Conservation (phyloP, 2,113 vertebrate genomes). For the Haliaeetus leucogaster region DNA sequence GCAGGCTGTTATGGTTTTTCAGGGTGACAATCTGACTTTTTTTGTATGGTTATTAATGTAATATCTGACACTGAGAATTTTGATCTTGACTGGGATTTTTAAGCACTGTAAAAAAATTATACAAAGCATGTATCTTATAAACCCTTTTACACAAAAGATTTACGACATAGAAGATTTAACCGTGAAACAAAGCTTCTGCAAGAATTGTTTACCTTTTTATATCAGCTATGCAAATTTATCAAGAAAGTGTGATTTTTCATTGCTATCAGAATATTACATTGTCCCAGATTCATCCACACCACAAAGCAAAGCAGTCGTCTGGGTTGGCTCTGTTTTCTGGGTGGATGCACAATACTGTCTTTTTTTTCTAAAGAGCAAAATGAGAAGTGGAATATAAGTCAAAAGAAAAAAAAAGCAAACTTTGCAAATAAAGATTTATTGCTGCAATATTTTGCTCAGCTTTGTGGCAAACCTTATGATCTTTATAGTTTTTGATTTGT, state of each 20-base stretch:
- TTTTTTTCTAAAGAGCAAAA: neutral
- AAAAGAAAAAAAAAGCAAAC: neutral
- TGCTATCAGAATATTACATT: neutral
- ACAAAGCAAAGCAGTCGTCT: neutral
- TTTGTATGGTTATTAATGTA: neutral
- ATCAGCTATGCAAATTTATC: neutral
- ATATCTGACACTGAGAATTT: neutral
- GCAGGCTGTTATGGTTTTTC: accelerated
- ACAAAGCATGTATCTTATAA: neutral
- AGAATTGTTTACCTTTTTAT: neutral
- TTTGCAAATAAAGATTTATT: constrained; percentile 12
- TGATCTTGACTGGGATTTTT: neutral
- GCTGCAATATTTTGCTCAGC: neutral
- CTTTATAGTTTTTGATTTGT: neutral
- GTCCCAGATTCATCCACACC: neutral
- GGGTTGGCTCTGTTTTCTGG: neutral
- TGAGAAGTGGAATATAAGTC: neutral
- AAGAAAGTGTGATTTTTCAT: neutral
- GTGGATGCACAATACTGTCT: neutral
- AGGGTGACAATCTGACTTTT: neutral
- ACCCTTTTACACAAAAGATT: neutral
- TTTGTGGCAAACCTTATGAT: neutral
- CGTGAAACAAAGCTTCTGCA: neutral
- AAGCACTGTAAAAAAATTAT: neutral
- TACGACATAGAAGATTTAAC: neutral